phyloP scores from a whole-genome alignment of 2,113 vertebrate species.

The Mormoops blainvillei region DNA sequence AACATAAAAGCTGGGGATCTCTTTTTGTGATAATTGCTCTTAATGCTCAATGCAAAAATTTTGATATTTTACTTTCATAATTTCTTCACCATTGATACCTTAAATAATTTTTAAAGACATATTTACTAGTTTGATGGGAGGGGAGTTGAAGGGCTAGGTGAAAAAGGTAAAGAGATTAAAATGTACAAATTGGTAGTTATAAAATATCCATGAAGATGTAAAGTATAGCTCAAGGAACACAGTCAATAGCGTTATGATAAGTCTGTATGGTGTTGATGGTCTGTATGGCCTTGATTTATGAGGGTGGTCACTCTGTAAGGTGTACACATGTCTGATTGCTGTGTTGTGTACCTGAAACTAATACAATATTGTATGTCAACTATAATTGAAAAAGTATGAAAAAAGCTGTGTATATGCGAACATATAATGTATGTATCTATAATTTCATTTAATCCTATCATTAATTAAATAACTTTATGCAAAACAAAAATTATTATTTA shows the following conservation, averaged over 20 bases:
- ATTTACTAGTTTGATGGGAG: no score
- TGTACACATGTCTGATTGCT: neutral
- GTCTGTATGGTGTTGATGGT: neutral
- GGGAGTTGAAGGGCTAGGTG: no score
- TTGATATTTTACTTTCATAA: no score
- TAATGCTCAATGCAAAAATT: no score
- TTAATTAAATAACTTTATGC: neutral
- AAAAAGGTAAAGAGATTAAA: no score
- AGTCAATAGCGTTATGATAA: neutral
- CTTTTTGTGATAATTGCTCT: no score
- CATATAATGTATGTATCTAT: neutral
- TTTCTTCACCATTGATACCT: no score
- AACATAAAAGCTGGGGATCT: no score
- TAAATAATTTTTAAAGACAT: no score
- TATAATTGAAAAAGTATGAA: neutral
- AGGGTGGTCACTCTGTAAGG: neutral
- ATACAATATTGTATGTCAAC: neutral
- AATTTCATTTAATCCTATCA: neutral
- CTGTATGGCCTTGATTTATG: neutral
- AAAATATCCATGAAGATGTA: no score
- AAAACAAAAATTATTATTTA: neutral
- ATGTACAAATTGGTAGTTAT: no score
- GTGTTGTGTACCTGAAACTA: neutral
- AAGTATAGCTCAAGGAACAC: no score
- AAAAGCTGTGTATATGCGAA: neutral